phyloP scores from a whole-genome alignment of 2,113 vertebrate species.

The Stigmatopora nigra region DNA sequence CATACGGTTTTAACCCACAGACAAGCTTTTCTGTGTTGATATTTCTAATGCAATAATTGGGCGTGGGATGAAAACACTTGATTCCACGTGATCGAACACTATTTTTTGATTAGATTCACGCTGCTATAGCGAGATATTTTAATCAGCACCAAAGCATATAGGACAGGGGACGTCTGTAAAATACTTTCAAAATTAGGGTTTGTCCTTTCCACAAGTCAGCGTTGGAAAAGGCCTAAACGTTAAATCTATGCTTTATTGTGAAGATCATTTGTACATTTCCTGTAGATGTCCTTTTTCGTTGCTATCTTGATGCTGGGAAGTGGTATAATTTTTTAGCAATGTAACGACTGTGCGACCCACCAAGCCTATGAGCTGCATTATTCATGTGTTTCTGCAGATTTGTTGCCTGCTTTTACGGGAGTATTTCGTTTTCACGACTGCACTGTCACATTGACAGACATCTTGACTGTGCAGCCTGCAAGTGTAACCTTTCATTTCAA shows the following conservation, averaged over 20 bases:
- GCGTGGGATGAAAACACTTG: background rate
- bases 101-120: background rate
- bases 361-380: conserved; percentile 54
- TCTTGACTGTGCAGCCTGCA: background rate
- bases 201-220: background rate
- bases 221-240: background rate
- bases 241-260: conserved; percentile 40
- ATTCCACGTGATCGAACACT: background rate
- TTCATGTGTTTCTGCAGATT: conserved; percentile 55
- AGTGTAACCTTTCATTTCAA: background rate
- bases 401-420: conserved; percentile 1
- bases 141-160: conserved; percentile 15
- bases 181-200: conserved; percentile 43
- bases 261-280: conserved; percentile 9
- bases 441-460: background rate
- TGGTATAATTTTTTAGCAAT: conserved; percentile 28
- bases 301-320: conserved; percentile 9
- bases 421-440: background rate
- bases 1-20: background rate
- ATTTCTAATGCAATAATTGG: background rate
- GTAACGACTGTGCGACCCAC: conserved; percentile 26
- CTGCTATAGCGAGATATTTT: conserved; percentile 12
- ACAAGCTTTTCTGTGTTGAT: background rate
- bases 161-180: background rate
- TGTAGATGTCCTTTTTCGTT: accelerated